Evolutionary conservation across 2,113 vertebrate genomes (phyloP), one percentile per base, ranked within the genome.

Genomic region (Tenrec ecaudatus): DNA sequence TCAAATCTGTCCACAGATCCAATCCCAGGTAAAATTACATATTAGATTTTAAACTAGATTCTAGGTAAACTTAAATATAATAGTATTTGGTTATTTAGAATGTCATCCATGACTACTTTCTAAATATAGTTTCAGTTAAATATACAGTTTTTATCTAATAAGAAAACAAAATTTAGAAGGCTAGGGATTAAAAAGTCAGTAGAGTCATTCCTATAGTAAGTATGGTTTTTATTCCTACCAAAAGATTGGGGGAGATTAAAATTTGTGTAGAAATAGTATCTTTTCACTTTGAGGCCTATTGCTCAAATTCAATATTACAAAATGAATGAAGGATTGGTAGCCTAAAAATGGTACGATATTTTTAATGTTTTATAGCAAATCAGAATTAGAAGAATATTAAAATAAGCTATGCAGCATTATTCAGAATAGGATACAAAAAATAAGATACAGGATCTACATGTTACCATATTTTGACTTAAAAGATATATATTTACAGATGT

Each of bases 351-450:
- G 60, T 89, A 77, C 5, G 71, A 85, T 84, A 10, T 38, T 60
- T 15, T 79, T 66, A 84, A 14, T 66, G 22, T 77, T 76, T 85
- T 62, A 86, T 36, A 58, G n/a, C 11, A 82, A 60, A 23, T 36
- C 38, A 73, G 29, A 73, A 38, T 89, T 73, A n/a, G 86, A 94
- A 36, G 25, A 38, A 86, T 75, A 10, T 25, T n/a, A 15, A 79
- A 60, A 83, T 94, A 68, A 92, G 43, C 31, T 31, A 79, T 29
- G 71, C 69, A 71, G 71, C 88, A 89, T 47, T 84, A 81, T 69
- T 77, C 40, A 93, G n/a, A 20, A 20, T 29, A 78, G 17, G 5
- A 62, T 19, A 16, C 29, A 64, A 25, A 78, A 57, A 25, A 81
- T 71, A 43, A 94, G 47, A 78, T 31, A 11, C 73, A 19, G 27